Base-by-base conservation (phyloP, 1,140 invertebrate species). In the Drosophila seguyi region DNA sequence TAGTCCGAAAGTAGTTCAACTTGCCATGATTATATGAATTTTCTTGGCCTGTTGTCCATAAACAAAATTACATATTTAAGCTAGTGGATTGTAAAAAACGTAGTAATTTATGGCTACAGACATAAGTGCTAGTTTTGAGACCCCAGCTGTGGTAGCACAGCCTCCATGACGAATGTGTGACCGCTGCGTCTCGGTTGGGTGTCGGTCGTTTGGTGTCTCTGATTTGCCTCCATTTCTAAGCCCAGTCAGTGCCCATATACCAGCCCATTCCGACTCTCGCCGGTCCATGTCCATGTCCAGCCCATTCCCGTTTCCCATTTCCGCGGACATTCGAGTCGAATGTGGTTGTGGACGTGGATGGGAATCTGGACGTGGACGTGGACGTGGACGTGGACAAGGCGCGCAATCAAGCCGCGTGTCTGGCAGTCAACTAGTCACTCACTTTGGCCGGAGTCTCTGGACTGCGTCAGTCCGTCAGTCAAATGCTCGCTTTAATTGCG, bases 321-420 rank as follows among this genome's bases (percentile, higher is more conserved):
- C 67, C 52, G 52, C 55, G 66, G 66, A 72, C 52, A 44, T 55
- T 31, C 18, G 27, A 66, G 44, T 22, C 65, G 38, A 67, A 22
- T 58, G 66, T 22, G 52, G 52, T 36, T 56, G 66, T 53, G 65
- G 36, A 65, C 29, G 38, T 52, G 66, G 44, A 20, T 47, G 36
- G 16, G 65, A 18, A 57, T n/a, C 14, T 66, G 42, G 22, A 47
- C 22, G 29, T 11, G 59, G 22, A 47, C 22, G 29, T 11, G 59
- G 36, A 58, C 31, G 50, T 48, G 59, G 36, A 58, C 31, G 50
- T 48, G 77, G 71, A 81, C 68, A 71, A 81, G 78, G 78, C 59
- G 50, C 47, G 57, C 82, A 85, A 85, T 86, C 75, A 87, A 86
- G 75, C 69, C 65, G 75, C 52, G 56, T 81, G 59, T 78, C 75